Conservation (phyloP, 2,888 invertebrate species). For the Ectemnius continuus region DNA sequence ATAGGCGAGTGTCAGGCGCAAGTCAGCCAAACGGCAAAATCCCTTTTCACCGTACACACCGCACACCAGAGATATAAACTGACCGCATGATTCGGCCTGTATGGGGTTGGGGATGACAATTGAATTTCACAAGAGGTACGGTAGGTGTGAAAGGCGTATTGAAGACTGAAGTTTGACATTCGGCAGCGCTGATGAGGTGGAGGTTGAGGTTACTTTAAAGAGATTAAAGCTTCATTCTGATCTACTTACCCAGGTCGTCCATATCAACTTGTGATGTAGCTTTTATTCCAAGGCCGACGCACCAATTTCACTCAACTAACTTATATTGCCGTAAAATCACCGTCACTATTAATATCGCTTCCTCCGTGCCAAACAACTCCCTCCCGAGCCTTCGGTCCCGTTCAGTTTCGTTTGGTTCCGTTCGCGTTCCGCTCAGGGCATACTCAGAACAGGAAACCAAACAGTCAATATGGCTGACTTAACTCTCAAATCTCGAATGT, state of each 20-base stretch:
- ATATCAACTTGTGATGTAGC: constrained; percentile 50
- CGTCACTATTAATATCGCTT: neutral
- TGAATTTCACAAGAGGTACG: too few species aligned
- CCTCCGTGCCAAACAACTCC: neutral
- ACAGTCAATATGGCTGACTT: constrained; percentile 63
- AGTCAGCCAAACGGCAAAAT: too few species aligned
- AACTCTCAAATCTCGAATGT: constrained; percentile 16
- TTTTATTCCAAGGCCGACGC: too few species aligned
- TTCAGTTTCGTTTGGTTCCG: constrained; percentile 7
- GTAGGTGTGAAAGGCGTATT: neutral
- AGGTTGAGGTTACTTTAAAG: constrained; percentile 55
- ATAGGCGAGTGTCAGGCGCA: too few species aligned
- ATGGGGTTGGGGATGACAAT: too few species aligned
- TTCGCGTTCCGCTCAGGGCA: neutral
- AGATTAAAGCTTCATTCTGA: constrained; percentile 32
- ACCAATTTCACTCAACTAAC: too few species aligned
- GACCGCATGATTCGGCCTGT: too few species aligned
- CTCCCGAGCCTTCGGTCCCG: too few species aligned
- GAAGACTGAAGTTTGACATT: neutral
- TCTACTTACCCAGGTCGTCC: constrained; percentile 75
- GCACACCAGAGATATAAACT: too few species aligned
- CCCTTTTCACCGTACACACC: too few species aligned
- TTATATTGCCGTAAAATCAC: neutral
- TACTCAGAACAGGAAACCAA: constrained; percentile 36
- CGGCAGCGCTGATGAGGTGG: neutral